phyloP scores from a whole-genome alignment of 2,797 vertebrate genomes.

The Morelia viridis region DNA sequence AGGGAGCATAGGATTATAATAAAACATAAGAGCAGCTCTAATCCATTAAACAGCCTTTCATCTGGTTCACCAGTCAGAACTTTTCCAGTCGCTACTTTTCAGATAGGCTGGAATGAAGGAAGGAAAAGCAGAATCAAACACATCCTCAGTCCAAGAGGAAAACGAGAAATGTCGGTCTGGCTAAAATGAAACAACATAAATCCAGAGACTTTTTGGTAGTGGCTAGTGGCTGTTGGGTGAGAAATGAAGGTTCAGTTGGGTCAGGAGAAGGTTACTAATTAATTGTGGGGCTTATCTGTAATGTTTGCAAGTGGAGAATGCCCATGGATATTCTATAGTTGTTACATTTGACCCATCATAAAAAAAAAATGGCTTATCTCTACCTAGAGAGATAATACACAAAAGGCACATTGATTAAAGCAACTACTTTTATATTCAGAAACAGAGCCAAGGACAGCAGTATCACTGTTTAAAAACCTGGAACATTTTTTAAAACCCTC shows the following conservation, averaged over 20 bases:
- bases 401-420: background rate
- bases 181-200: too few species aligned
- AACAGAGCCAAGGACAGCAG: background rate
- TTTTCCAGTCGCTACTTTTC: background rate
- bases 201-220: too few species aligned
- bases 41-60: background rate
- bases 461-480: background rate
- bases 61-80: background rate
- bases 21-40: background rate
- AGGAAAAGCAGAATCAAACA: background rate
- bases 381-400: background rate
- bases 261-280: background rate
- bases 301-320: background rate
- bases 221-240: background rate
- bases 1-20: background rate
- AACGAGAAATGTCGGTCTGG: background rate
- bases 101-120: background rate
- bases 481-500: background rate
- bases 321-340: background rate
- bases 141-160: background rate
- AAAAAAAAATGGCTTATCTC: background rate
- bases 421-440: background rate
- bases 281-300: background rate
- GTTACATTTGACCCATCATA: background rate
- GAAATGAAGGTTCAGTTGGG: background rate